phyloP scores from a whole-genome alignment of 1,140 invertebrate species.

The Diploscapter pachys region DNA sequence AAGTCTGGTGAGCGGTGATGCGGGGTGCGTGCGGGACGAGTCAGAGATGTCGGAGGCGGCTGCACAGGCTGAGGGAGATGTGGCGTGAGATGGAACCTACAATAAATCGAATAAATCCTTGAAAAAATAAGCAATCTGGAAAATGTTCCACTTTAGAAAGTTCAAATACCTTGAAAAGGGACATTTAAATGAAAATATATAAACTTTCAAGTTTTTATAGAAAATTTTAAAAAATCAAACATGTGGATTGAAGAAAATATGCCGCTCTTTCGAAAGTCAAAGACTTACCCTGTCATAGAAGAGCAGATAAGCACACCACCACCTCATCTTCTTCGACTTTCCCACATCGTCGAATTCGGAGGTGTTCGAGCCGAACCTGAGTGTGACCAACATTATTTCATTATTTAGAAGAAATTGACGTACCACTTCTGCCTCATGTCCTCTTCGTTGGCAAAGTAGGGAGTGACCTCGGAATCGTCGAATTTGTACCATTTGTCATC shows the following conservation, averaged over 20 bases:
- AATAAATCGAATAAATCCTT: no score
- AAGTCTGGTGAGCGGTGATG: conserved; percentile 9
- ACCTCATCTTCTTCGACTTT: conserved; percentile 71
- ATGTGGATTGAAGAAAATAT: no score
- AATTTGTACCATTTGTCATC: conserved; percentile 85
- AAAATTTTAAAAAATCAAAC: not conserved
- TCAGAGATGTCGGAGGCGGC: no score
- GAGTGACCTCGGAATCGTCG: conserved; percentile 92
- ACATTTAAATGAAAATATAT: no score
- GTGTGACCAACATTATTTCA: conserved; percentile 58
- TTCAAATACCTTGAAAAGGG: no score
- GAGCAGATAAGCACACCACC: conserved; percentile 99
- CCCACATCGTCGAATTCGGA: conserved; percentile 61
- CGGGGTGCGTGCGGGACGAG: no score
- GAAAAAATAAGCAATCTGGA: no score
- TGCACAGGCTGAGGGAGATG: no score
- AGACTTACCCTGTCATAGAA: conserved; percentile 63
- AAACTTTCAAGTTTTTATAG: no score
- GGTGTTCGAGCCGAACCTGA: conserved; percentile 97
- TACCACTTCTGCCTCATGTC: conserved; percentile 33
- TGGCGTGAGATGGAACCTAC: no score
- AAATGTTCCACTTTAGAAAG: no score
- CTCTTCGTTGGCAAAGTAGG: conserved; percentile 90
- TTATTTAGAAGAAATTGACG: conserved; percentile 17
- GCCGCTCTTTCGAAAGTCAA: no score